phyloP scores from a whole-genome alignment of 1,140 invertebrate genomes.

The Trichonephila clavata region DNA sequence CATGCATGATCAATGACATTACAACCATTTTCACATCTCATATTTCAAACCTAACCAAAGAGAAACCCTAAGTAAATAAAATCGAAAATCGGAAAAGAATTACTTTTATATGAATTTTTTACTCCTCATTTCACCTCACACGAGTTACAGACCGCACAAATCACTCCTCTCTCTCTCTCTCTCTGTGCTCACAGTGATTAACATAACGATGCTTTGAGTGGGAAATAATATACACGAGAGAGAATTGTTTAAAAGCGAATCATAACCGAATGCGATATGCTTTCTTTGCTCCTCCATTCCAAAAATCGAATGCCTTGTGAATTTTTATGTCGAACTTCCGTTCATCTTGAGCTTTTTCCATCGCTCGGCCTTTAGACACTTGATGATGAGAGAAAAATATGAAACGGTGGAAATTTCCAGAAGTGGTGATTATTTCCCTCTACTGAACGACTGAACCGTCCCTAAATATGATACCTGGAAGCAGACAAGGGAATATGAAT shows the following conservation, averaged over 20 bases:
- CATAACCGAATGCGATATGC: constrained; percentile 4
- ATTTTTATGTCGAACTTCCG: neutral
- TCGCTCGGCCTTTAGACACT: neutral
- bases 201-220: neutral
- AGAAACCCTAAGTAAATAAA: neutral
- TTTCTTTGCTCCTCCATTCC: neutral
- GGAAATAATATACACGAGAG: neutral
- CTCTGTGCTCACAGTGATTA: neutral
- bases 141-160: constrained; percentile 20
- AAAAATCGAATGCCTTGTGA: neutral
- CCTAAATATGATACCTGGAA: neutral
- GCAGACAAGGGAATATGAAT: no score
- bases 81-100: neutral
- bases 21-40: neutral
- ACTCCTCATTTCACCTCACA: neutral
- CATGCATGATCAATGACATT: neutral
- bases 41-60: neutral
- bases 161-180: neutral
- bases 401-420: neutral
- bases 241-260: neutral
- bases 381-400: neutral
- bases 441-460: neutral
- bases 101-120: neutral
- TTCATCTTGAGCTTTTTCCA: neutral
- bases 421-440: neutral